A percentile compares a stretch with the other conserved stretches of the same genome.
These are phyloP conservation scores for Phragmatobia fuliginosa DNA, from an alignment of 2,888 invertebrate genomes.

Conservation along the genomic window DNA sequence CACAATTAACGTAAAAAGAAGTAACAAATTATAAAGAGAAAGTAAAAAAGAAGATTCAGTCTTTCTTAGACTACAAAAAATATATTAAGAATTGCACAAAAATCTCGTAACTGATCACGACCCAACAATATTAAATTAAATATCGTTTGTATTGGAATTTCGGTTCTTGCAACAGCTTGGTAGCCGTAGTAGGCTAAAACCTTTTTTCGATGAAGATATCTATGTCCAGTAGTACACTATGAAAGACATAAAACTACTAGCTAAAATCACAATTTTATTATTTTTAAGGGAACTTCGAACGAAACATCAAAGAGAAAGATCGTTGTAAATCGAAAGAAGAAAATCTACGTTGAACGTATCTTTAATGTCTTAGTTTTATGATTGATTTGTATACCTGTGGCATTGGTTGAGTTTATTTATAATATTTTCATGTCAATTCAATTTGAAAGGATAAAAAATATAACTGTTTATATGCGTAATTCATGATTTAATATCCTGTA, in stretches of 20 bases:
- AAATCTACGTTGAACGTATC: not conserved
- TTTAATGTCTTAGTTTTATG: not conserved
- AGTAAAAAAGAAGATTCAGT: not conserved
- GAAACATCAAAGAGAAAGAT: not conserved
- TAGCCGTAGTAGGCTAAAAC: too few relatives aligned
- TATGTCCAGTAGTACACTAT: too few relatives aligned
- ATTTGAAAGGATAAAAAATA: not conserved
- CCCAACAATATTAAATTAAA: too few relatives aligned
- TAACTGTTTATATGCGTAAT: not conserved
- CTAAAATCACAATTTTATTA: not conserved
- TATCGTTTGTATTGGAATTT: too few relatives aligned
- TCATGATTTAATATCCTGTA: slow-evolving; percentile 3
- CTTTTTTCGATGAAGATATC: too few relatives aligned
- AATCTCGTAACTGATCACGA: too few relatives aligned
- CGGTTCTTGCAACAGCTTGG: too few relatives aligned
- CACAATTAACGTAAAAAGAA: not conserved
- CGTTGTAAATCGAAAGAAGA: too few relatives aligned
- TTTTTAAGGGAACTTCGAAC: not conserved
- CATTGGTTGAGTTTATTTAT: not conserved
- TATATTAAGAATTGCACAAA: not conserved
- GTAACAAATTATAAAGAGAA: not conserved
- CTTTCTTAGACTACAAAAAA: not conserved
- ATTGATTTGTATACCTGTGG: not conserved
- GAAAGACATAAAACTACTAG: too few relatives aligned
- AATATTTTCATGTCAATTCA: not conserved